Conservation (phyloP, 2,113 vertebrate species). For the Ranitomeya variabilis region DNA sequence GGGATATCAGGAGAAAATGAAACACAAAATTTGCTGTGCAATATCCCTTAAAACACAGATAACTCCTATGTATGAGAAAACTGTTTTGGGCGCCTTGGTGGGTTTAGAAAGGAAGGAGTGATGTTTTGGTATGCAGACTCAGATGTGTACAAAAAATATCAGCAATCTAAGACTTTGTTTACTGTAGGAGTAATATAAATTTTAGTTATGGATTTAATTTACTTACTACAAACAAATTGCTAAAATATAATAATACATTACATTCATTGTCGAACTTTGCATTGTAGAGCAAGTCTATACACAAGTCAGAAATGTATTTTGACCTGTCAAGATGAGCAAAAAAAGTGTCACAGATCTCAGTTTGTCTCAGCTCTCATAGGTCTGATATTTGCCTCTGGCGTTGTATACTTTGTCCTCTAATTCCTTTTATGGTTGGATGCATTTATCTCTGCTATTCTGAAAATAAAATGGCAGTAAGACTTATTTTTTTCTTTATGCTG, state of each 20-base stretch:
- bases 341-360: not conserved
- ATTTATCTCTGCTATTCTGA: not conserved
- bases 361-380: not conserved
- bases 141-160: not conserved
- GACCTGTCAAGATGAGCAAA: slow-evolving; percentile 3
- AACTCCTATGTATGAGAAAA: no score
- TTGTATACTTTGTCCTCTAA: not conserved
- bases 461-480: not conserved
- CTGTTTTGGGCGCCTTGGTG: no score
- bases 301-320: not conserved
- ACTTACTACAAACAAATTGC: not conserved
- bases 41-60: no score
- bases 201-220: not conserved
- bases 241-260: not conserved
- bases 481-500: not conserved
- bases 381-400: slow-evolving; percentile 3
- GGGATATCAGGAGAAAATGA: no score
- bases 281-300: not conserved
- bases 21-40: no score
- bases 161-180: not conserved
- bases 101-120: no score
- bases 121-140: no score
- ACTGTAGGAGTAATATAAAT: not conserved
- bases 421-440: not conserved
- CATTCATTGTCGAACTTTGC: not conserved